Evolutionary conservation across 2,888 invertebrate genomes (phyloP).

Genomic region (Selenia dentaria): DNA sequence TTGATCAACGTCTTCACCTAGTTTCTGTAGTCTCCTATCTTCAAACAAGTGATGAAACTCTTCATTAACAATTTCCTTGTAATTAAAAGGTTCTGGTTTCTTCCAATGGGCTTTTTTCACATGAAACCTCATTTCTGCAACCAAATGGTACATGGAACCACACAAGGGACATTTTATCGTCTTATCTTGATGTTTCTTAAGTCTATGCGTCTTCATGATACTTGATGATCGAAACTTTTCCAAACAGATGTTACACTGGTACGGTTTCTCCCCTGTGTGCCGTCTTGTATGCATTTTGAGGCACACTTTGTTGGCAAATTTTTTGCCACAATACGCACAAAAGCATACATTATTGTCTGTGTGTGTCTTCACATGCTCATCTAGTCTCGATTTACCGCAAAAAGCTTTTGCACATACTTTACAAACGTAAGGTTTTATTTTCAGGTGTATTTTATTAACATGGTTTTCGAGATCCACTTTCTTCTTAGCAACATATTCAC

Average conservation of each 20-base stretch:
- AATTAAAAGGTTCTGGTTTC: slow-evolving; percentile 47
- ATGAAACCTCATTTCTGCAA: slow-evolving; percentile 52
- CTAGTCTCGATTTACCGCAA: slow-evolving; percentile 43
- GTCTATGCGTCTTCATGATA: slow-evolving; percentile 50
- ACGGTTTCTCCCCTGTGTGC: slow-evolving; percentile 53
- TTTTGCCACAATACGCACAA: slow-evolving; percentile 46
- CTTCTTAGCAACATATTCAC: slow-evolving; percentile 20
- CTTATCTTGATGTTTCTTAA: slow-evolving; percentile 52
- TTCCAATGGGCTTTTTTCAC: slow-evolving; percentile 57
- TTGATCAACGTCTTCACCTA: slow-evolving; percentile 7
- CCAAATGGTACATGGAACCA: slow-evolving; percentile 49
- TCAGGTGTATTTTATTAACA: slow-evolving; percentile 27
- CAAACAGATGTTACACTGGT: slow-evolving; percentile 50
- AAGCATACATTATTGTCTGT: slow-evolving; percentile 37
- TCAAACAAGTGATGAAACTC: slow-evolving; percentile 47
- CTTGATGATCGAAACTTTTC: slow-evolving; percentile 53
- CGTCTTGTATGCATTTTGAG: slow-evolving; percentile 52
- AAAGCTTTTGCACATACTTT: slow-evolving; percentile 25
- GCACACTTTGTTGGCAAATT: slow-evolving; percentile 51
- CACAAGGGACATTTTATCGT: slow-evolving; percentile 50
- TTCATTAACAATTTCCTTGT: slow-evolving; percentile 40
- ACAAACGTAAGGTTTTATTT: slow-evolving; percentile 30
- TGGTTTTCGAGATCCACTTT: slow-evolving; percentile 29
- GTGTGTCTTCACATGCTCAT: slow-evolving; percentile 45
- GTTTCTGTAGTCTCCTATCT: slow-evolving; percentile 35